Conservation (phyloP, 1,140 invertebrate genomes). For the Phenacoccus solenopsis region DNA sequence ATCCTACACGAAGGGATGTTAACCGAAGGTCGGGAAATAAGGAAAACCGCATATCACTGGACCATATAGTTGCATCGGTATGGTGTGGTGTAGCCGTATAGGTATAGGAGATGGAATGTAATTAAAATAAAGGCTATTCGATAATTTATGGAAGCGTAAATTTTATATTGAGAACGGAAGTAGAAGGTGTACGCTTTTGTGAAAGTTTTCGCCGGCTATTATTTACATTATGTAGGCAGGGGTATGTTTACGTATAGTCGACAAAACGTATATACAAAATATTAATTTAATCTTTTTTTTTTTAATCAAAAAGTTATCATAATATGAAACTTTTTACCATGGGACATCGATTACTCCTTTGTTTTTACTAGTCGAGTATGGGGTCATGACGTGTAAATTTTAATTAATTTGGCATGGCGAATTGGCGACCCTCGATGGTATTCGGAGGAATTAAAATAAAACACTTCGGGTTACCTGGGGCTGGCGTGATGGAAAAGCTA, state of each 20-base stretch:
- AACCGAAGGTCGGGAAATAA: too few relatives aligned
- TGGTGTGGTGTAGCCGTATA: too few relatives aligned
- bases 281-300: neutral
- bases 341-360: neutral
- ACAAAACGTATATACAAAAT: neutral
- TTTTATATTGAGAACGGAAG: neutral
- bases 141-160: neutral
- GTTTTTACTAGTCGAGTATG: too few relatives aligned
- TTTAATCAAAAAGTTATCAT: neutral
- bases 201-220: neutral
- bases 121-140: neutral
- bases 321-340: neutral
- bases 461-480: neutral
- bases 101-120: too few relatives aligned
- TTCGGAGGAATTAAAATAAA: neutral
- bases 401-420: neutral
- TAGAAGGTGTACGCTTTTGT: neutral
- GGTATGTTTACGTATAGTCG: neutral
- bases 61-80: too few relatives aligned
- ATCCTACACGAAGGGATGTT: too few relatives aligned
- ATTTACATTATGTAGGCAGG: neutral
- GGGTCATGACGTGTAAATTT: conserved; percentile 1
- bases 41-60: too few relatives aligned
- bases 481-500: too few relatives aligned
- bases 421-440: neutral